Conservation (phyloP, 2,113 vertebrate genomes). For the Chlorodrepanis virens region DNA sequence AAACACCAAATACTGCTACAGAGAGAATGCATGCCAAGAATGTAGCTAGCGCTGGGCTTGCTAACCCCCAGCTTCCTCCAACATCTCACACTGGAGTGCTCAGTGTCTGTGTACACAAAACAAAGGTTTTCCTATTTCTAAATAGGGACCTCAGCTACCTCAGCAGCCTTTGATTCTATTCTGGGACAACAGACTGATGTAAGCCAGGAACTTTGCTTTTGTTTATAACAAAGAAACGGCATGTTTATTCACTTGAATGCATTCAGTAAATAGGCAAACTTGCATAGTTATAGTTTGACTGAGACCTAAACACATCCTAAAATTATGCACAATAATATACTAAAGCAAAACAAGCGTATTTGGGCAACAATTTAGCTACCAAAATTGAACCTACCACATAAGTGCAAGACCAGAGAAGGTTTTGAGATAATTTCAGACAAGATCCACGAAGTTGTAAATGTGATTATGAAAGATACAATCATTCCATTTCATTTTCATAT, state of each 20-base stretch:
- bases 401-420: background rate
- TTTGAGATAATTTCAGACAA: background rate
- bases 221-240: background rate
- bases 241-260: background rate
- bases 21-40: slow-evolving; percentile 37
- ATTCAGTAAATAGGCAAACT: background rate
- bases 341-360: background rate
- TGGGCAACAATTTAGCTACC: background rate
- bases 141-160: slow-evolving; percentile 14
- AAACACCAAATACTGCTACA: background rate
- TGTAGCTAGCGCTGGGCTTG: background rate
- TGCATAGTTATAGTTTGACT: background rate
- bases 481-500: background rate
- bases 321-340: background rate
- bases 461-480: background rate
- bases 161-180: slow-evolving; percentile 53
- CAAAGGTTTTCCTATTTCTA: slow-evolving; percentile 61
- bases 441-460: background rate
- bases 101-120: background rate
- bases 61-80: slow-evolving; percentile 23
- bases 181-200: background rate
- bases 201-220: slow-evolving; percentile 14
- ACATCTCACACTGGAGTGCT: background rate
- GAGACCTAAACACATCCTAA: background rate
- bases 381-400: background rate